These are phyloP conservation scores for Hippocampus barbouri DNA, from an alignment of 2,113 vertebrate genomes.

Conservation along the genomic window DNA sequence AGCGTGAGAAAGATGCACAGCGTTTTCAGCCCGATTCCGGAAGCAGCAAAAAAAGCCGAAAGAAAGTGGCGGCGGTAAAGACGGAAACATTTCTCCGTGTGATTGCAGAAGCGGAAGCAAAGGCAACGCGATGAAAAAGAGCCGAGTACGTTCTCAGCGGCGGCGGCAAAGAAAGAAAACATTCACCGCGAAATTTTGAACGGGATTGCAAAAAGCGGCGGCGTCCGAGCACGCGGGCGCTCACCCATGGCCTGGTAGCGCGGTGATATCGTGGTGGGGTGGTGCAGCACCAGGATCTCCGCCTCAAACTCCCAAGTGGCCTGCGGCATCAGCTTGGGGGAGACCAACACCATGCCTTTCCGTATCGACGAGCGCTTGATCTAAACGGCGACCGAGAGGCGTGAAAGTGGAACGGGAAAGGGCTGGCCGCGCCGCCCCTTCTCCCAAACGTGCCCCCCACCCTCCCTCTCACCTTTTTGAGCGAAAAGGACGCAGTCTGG, in stretches of 20 bases:
- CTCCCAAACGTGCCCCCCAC: no score
- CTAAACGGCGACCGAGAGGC: conserved; percentile 52
- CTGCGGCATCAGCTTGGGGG: conserved; percentile 88
- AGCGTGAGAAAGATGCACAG: no score
- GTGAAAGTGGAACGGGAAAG: background rate
- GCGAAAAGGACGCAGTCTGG: conserved; percentile 93
- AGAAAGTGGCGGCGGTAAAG: background rate
- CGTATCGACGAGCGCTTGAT: conserved; percentile 97
- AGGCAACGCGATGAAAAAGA: background rate
- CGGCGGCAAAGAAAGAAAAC: background rate
- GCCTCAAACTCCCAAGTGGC: conserved; percentile 99
- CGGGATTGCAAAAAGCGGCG: background rate
- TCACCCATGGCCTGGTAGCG: conserved; percentile 98
- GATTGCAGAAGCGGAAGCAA: background rate
- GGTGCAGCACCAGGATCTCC: conserved; percentile 94
- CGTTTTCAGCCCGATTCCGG: no score
- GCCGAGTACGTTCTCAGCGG: background rate
- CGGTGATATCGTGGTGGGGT: conserved; percentile 95
- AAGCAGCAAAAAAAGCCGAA: background rate
- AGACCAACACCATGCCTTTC: conserved; percentile 99
- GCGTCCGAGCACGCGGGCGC: conserved; percentile 17
- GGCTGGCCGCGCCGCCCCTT: background rate
- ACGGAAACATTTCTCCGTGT: no score
- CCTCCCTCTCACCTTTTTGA: conserved; percentile 84
- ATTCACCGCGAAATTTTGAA: no score